A percentile compares a stretch with the other conserved stretches of the same genome.
Evolutionary conservation across 2,113 vertebrate species (phyloP).

Genomic region (Apus apus): DNA sequence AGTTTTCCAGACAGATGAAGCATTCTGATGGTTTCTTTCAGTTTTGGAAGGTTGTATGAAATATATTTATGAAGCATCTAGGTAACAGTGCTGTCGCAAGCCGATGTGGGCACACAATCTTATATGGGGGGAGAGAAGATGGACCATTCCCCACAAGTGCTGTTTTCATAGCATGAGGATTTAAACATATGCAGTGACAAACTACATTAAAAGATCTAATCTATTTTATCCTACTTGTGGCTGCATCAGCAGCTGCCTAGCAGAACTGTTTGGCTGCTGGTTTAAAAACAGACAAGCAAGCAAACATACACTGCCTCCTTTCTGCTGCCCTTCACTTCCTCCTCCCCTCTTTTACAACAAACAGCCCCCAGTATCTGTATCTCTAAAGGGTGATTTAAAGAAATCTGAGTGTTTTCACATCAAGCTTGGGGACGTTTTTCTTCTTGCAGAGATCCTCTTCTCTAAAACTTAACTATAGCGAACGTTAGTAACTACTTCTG

Average conservation of each 20-base stretch:
- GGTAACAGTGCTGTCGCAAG: not conserved
- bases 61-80: not conserved
- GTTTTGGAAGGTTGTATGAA: not conserved
- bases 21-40: not conserved
- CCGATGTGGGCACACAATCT: no score
- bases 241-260: not conserved
- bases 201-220: not conserved
- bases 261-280: not conserved
- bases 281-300: not conserved
- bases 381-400: not conserved
- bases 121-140: no score
- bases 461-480: not conserved
- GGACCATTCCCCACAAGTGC: no score
- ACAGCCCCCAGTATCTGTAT: fast-evolving
- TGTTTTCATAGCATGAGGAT: not conserved
- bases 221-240: not conserved
- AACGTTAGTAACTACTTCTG: not conserved
- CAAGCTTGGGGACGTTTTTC: not conserved
- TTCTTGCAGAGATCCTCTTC: not conserved
- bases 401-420: not conserved
- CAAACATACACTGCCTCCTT: not conserved
- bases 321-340: not conserved
- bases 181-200: not conserved
- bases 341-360: not conserved
- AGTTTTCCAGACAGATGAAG: not conserved